Base-by-base conservation (phyloP, 2,113 vertebrate species). In the Seriola aureovittata region DNA sequence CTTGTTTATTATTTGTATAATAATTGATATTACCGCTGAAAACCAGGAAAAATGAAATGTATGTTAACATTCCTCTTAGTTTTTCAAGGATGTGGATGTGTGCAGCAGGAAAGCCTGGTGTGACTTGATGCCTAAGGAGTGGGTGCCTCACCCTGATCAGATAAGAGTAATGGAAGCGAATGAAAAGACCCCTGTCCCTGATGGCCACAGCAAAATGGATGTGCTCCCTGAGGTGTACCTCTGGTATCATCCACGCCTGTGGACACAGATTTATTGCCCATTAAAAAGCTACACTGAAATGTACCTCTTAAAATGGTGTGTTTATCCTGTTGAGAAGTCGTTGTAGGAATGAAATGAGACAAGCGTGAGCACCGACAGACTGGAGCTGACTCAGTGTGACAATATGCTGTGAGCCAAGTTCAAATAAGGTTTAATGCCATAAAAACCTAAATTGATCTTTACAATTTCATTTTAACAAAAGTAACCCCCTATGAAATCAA, bases 131-230 rank as follows among this genome's bases (percentile, higher is more conserved):
- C 81, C 16, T 77, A 57, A 84, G 83, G 85, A 91, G 89, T 72
- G 69, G 89, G 85, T 74, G 83, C 89, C 88, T 92, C 88, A 78
- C 76, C 78, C 84, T 90, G 87, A 94, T 94, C 93, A 93, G 93
- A 94, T 94, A 94, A 93, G 93, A 94, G 91, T 93, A 93, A 94
- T 94, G 93, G 93, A 94, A 92, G 92, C 60, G 91, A 89, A 88
- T 89, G 89, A 93, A 92, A 93, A 88, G 90, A 89, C 85, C 88
- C 81, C 91, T 90, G 88, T 93, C 93, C 78, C 92, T 90, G 86
- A 90, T 91, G 89, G 93, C 86, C 89, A 78, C 88, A n/a, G 88
- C 86, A 88, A 83, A 93, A 94, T 92, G 90, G 92, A 94, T 94
- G 93, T 93, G 92, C 90, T 93, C 88, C 92, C 92, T 80, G 83